These are phyloP conservation scores for Nylanderia fulva DNA, from an alignment of 1,140 invertebrate genomes.

Conservation along the genomic window DNA sequence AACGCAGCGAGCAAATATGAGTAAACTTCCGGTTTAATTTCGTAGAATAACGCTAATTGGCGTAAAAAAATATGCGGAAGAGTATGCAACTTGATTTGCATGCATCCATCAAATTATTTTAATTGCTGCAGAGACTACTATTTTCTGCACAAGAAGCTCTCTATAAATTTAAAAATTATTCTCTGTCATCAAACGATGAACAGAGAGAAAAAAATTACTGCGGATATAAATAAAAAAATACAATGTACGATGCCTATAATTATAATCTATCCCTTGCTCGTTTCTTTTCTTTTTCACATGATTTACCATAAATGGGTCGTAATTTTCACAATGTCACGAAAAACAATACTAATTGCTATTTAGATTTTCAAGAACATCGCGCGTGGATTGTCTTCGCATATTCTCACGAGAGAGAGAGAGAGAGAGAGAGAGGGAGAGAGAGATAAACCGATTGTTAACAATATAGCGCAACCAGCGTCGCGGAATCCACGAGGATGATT, in stretches of 20 bases:
- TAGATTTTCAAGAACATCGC: background rate
- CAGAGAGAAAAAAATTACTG: background rate
- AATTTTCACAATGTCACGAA: conserved; percentile 7
- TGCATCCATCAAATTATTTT: background rate
- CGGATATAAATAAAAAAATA: background rate
- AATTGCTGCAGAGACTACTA: background rate
- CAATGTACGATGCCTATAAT: too few species aligned
- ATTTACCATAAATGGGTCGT: background rate
- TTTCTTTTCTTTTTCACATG: background rate
- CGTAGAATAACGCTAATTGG: conserved; percentile 2
- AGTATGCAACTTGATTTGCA: background rate
- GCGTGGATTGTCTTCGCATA: background rate
- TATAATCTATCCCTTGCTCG: background rate
- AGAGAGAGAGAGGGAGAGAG: too few species aligned
- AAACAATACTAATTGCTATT: conserved; percentile 24
- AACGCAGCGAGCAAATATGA: background rate
- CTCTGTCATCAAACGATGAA: background rate
- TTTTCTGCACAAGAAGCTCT: background rate
- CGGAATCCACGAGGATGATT: conserved; percentile 44
- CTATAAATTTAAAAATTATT: background rate
- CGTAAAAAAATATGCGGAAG: conserved; percentile 27
- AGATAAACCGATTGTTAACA: conserved; percentile 33
- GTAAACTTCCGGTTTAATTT: background rate
- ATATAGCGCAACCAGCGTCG: conserved; percentile 39
- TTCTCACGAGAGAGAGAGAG: conserved; percentile 32